Evolutionary conservation across 2,113 vertebrate species (phyloP), one percentile per base, ranked within the genome.

Genomic region (Thalassarche chlororhynchos): DNA sequence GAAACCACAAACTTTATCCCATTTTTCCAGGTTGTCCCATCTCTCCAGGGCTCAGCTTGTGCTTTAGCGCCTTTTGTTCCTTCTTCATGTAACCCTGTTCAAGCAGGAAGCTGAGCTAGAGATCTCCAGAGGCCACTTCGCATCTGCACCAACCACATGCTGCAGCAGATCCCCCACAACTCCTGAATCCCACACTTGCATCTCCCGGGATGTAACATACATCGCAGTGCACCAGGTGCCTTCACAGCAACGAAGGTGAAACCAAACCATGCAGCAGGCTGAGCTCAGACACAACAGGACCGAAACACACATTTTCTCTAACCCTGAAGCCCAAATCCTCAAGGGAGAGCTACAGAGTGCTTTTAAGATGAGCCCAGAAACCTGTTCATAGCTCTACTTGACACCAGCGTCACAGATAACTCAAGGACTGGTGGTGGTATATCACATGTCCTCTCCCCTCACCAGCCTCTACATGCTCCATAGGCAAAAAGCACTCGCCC

Each of bases 351-450:
- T 29, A 82, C 32, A 42, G 19, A 25, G 21, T 36, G 29, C 25
- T 74, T 69, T 51, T 24, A 36, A 70, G 32, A 42, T 18, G 36
- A 86, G 36, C 25, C 47, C 32, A 69, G 55, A 60, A 79, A 46
- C 19, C 14, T 1, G 1, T 77, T 44, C 38, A 14, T 29, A 64
- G 34, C 58, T 90, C 78, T 82, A 17, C 25, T 6, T 28, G 23
- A 36, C 36, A 46, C 14, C 32, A 34, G 0, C 4, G 1, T 24
- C 18, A 57, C 0, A 5, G 61, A 17, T 46, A 58, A n/a, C 38
- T 38, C 21, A 13, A 40, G 34, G 32, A 31, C 26, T 74, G 42
- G 21, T 31, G 16, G 15, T 18, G 9, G 17, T 34, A 10, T 20
- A 29, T 25, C 46, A 31, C 19, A 10, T 4, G 0, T 49, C 10